phyloP scores from a whole-genome alignment of 2,797 vertebrate genomes.

The Arctocebus calabarensis region DNA sequence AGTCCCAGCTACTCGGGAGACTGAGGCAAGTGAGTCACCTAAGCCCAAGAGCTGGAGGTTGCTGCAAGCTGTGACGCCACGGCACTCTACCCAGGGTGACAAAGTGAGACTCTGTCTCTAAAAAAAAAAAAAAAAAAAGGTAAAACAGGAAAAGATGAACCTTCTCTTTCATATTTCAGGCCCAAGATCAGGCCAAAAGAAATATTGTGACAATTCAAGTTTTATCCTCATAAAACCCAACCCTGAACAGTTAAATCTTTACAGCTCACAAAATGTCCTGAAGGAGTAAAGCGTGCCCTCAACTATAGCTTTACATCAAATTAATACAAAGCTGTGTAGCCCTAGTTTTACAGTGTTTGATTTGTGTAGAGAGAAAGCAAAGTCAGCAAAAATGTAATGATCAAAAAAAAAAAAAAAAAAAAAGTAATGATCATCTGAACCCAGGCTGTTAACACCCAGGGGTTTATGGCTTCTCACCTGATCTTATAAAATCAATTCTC shows the following conservation, averaged over 20 bases:
- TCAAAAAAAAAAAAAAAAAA: no score
- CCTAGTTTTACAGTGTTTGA: not conserved
- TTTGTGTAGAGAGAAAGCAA: not conserved
- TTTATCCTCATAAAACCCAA: not conserved
- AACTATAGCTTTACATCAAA: not conserved
- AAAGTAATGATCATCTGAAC: not conserved
- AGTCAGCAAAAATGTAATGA: not conserved
- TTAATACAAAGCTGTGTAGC: not conserved
- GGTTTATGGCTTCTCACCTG: not conserved
- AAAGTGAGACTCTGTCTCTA: no score
- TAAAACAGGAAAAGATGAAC: not conserved
- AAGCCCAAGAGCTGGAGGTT: no score
- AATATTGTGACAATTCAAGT: not conserved
- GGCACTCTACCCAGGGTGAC: no score
- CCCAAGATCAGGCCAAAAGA: not conserved
- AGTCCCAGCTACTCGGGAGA: no score
- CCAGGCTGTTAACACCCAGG: not conserved
- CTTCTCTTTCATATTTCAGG: not conserved
- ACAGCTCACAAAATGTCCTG: not conserved
- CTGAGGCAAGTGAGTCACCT: no score
- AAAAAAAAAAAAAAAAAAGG: not conserved
- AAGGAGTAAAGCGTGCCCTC: not conserved
- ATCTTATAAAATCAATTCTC: conserved; percentile 10
- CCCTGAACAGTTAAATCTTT: not conserved
- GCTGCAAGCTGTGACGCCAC: no score